A percentile compares a stretch with the other conserved stretches of the same genome.
Conservation (phyloP, 2,797 vertebrate species). For the Hydrophis major region DNA sequence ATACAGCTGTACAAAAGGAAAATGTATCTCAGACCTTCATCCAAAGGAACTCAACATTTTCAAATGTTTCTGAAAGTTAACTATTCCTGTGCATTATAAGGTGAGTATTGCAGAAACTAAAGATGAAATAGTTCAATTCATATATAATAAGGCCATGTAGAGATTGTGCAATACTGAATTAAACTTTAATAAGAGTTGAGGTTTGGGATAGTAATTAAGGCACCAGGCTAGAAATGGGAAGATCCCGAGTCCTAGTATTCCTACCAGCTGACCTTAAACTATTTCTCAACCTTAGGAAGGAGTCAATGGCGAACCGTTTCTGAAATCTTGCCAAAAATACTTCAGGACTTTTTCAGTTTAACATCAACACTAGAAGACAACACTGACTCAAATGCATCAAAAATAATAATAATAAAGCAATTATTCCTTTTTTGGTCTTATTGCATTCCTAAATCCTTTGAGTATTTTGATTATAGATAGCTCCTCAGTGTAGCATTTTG, state of each 20-base stretch:
- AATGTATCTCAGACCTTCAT: neutral
- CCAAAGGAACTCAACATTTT: neutral
- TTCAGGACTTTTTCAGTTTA: neutral
- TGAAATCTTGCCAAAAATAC: neutral
- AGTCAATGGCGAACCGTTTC: neutral
- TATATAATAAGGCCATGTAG: neutral
- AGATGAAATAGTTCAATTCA: neutral
- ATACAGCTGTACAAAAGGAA: neutral
- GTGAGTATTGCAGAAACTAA: neutral
- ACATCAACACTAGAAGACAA: neutral
- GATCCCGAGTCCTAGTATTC: neutral
- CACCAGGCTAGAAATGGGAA: neutral
- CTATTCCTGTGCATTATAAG: neutral
- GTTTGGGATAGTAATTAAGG: neutral
- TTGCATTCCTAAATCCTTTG: neutral
- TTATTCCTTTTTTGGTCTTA: neutral
- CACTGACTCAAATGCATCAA: neutral
- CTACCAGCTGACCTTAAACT: neutral
- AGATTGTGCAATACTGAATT: neutral
- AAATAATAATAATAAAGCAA: neutral
- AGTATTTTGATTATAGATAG: neutral
- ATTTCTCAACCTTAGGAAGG: neutral
- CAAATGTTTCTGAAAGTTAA: neutral
- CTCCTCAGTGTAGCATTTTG: neutral
- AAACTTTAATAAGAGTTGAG: neutral